These are phyloP conservation scores for Egretta garzetta DNA, from an alignment of 2,113 vertebrate species.

Conservation along the genomic window DNA sequence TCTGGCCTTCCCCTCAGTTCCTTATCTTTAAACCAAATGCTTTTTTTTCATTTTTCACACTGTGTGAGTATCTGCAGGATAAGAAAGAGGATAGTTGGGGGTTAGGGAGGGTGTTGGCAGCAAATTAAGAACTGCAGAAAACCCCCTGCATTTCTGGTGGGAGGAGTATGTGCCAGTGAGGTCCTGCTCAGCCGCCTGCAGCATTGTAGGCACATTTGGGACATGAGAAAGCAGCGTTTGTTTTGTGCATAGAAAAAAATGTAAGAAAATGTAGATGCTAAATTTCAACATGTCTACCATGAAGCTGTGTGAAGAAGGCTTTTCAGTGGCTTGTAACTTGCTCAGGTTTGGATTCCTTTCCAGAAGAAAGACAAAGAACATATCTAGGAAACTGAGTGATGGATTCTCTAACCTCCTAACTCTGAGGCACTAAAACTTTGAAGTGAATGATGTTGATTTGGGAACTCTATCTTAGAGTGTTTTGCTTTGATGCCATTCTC, in stretches of 20 bases:
- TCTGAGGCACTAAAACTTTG: neutral
- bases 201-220: neutral
- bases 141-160: neutral
- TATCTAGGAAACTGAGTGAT: neutral
- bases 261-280: neutral
- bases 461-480: neutral
- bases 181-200: neutral
- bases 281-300: neutral
- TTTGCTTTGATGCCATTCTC: neutral
- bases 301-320: neutral
- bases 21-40: neutral
- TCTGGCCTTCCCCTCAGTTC: neutral
- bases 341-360: neutral
- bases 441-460: neutral
- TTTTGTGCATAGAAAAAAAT: neutral
- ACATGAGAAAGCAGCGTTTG: neutral
- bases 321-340: neutral
- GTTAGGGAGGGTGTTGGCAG: neutral
- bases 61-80: neutral
- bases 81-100: neutral
- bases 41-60: neutral
- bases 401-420: neutral
- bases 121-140: neutral
- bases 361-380: fast-evolving
- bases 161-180: neutral